Evolutionary conservation across 2,797 vertebrate species (phyloP).

Genomic region (Clarias laeviceps): DNA sequence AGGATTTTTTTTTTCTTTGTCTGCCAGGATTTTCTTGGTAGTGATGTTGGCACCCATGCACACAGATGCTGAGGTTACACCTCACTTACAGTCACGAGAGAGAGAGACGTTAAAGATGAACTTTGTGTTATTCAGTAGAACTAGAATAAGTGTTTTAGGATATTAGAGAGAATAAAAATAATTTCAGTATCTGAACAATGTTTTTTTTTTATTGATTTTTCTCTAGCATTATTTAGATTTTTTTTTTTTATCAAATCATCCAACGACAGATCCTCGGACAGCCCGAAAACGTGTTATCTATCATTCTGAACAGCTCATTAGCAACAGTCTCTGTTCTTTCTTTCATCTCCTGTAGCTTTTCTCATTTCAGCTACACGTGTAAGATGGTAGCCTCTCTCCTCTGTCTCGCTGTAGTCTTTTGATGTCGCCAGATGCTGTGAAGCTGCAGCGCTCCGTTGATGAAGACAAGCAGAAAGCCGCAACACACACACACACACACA

Average conservation of each 20-base stretch:
- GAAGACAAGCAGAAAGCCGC: conserved; percentile 34
- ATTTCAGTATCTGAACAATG: not conserved
- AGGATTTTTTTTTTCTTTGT: not conserved
- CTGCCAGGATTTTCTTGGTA: conserved; percentile 6
- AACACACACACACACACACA: conserved; percentile 44
- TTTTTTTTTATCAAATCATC: not conserved
- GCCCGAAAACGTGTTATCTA: not conserved
- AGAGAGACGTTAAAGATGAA: not conserved
- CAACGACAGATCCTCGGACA: not conserved
- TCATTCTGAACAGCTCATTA: conserved; percentile 26
- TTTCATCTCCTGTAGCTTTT: conserved; percentile 9
- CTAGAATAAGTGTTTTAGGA: not conserved
- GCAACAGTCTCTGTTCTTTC: conserved; percentile 4
- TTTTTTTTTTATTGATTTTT: not conserved
- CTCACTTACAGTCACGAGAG: not conserved
- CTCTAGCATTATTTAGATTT: not conserved
- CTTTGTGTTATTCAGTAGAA: not conserved
- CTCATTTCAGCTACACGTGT: conserved; percentile 16
- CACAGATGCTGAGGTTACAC: conserved; percentile 13
- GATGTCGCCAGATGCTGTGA: conserved; percentile 30
- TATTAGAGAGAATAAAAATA: not conserved
- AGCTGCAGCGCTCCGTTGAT: conserved; percentile 61
- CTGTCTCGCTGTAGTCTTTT: conserved; percentile 35
- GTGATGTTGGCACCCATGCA: not conserved
- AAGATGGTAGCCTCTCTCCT: conserved; percentile 24